Evolutionary conservation across 2,797 vertebrate genomes (phyloP).

Genomic region (Anomalospiza imberbis): DNA sequence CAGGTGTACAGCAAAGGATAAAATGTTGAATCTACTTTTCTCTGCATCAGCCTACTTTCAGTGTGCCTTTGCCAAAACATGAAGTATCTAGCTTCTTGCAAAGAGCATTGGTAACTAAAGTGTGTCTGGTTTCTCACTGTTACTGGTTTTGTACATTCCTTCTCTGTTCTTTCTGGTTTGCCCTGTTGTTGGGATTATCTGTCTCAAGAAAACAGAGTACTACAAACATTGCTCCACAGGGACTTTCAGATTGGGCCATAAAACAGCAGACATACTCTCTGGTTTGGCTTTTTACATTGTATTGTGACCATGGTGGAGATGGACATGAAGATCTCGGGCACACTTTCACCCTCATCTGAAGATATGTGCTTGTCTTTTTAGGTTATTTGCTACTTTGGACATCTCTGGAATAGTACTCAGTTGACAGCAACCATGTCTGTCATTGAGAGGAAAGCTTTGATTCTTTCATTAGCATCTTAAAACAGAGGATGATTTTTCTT

Average conservation of each 20-base stretch:
- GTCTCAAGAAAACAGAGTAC: background rate
- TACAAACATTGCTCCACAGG: background rate
- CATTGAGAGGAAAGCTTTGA: background rate
- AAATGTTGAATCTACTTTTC: background rate
- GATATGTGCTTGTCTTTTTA: accelerated
- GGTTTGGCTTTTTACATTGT: background rate
- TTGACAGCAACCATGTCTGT: background rate
- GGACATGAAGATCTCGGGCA: background rate
- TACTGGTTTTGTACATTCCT: background rate
- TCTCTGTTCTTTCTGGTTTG: background rate
- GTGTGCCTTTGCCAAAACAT: background rate
- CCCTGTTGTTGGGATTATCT: background rate
- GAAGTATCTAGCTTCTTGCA: background rate
- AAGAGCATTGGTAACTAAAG: background rate
- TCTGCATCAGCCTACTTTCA: background rate
- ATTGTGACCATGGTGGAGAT: background rate
- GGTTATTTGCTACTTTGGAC: background rate
- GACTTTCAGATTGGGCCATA: background rate
- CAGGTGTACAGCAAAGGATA: background rate
- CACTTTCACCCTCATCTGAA: background rate
- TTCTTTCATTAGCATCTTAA: background rate
- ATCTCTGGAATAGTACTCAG: background rate
- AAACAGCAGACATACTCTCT: background rate
- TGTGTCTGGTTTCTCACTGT: background rate
- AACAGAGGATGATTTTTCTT: background rate